These are phyloP conservation scores for Noctua pronuba DNA, from an alignment of 2,888 invertebrate species.

Conservation along the genomic window DNA sequence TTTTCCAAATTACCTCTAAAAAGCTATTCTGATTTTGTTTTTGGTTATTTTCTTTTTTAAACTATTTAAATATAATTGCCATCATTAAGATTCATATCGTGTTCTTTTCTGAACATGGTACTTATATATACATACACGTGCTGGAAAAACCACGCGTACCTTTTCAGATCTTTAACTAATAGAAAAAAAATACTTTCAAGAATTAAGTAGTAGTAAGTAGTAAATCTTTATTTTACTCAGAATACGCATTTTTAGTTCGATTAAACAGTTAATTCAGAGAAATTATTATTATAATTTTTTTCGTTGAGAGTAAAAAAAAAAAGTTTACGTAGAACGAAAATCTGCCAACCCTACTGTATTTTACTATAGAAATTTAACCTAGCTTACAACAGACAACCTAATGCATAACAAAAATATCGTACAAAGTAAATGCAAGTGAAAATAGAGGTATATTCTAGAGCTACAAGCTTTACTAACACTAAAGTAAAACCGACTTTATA, in stretches of 20 bases:
- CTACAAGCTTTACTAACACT: constrained; percentile 1
- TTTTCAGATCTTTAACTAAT: neutral
- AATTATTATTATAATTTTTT: no score
- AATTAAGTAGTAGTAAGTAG: no score
- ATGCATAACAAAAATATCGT: constrained; percentile 30
- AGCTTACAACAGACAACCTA: constrained; percentile 14
- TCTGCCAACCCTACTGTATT: neutral
- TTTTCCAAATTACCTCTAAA: constrained; percentile 9
- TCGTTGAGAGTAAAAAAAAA: no score
- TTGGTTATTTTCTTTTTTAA: constrained; percentile 12
- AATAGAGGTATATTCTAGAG: neutral
- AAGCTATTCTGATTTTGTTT: neutral
- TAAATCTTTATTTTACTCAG: neutral
- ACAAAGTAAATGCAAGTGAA: constrained; percentile 21
- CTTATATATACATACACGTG: neutral
- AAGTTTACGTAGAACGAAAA: neutral
- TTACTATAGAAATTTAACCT: constrained; percentile 6
- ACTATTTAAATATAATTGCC: neutral
- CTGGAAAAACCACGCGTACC: neutral
- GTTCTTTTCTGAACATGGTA: neutral
- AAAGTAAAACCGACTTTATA: neutral
- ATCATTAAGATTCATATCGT: constrained; percentile 26
- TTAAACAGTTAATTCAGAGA: neutral
- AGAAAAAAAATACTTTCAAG: neutral
- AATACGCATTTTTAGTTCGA: neutral